Percentiles rank a stretch among this genome's conserved stretches.
Conservation (phyloP, 2,113 vertebrate genomes). For the Eidolon helvum region DNA sequence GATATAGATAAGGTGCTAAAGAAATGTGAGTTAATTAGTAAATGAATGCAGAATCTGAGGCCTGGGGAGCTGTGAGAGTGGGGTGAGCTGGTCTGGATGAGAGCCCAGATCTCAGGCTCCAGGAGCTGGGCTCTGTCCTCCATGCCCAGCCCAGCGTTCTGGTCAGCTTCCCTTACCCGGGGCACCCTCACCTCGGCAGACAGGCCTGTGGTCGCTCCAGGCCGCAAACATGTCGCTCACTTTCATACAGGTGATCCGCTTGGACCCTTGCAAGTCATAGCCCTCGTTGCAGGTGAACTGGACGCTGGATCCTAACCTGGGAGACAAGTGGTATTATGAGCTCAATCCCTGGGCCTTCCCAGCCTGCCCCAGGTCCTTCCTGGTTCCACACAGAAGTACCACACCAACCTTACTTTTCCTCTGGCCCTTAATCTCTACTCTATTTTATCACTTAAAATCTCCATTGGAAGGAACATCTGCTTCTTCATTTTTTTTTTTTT, state of each 20-base stretch:
- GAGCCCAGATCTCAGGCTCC: not conserved
- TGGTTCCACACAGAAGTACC: not conserved
- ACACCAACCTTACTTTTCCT: not conserved
- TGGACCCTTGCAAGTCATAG: constrained; percentile 97
- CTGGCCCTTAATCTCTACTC: not conserved
- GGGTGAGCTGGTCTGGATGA: not conserved
- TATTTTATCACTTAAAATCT: not conserved
- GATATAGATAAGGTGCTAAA: not conserved
- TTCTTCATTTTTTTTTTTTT: constrained; percentile 30
- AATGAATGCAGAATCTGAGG: not conserved
- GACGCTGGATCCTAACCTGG: constrained; percentile 95
- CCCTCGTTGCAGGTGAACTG: constrained; percentile 98
- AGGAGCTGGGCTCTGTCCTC: not conserved
- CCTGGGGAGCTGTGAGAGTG: not conserved
- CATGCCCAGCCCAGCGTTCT: not conserved
- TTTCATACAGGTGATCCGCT: constrained; percentile 97
- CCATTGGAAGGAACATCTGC: not conserved
- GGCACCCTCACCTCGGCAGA: constrained; percentile 94
- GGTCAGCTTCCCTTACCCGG: not conserved
- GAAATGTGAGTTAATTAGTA: not conserved
- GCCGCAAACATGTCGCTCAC: constrained; percentile 97
- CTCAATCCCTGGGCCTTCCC: not conserved
- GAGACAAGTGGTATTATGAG: constrained; percentile 56
- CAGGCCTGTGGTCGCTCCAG: constrained; percentile 97
- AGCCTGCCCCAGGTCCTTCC: not conserved